A percentile compares a stretch with the other conserved stretches of the same genome.
Conservation (phyloP, 2,888 invertebrate genomes). For the Diploptera punctata region DNA sequence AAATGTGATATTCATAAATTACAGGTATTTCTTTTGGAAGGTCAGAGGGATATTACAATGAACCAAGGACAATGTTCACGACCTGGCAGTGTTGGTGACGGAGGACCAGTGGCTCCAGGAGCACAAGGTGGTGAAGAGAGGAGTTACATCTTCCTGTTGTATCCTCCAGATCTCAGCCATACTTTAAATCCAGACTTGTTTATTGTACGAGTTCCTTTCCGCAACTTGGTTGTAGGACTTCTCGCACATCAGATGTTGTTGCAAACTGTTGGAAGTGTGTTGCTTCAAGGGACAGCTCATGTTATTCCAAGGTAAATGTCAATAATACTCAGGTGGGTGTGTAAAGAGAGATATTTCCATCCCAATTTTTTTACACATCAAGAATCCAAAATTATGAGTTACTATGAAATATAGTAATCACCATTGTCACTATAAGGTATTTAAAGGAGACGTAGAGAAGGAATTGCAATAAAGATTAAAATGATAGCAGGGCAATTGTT, state of each 20-base stretch:
- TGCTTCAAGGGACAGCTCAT: slow-evolving; percentile 76
- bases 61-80: slow-evolving; percentile 26
- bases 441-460: too few species aligned
- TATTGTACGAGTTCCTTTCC: slow-evolving; percentile 85
- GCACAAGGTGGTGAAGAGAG: slow-evolving; percentile 70
- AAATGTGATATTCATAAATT: slow-evolving; percentile 18
- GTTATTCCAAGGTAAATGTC: slow-evolving; percentile 69
- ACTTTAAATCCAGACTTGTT: slow-evolving; percentile 69
- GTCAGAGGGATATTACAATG: slow-evolving; percentile 54
- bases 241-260: slow-evolving; percentile 92
- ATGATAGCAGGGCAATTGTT: too few species aligned
- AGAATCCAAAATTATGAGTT: too few species aligned
- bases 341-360: too few species aligned
- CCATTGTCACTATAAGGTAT: too few species aligned
- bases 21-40: slow-evolving; percentile 67
- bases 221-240: slow-evolving; percentile 86
- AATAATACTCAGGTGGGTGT: too few species aligned
- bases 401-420: too few species aligned
- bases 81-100: slow-evolving; percentile 42
- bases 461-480: too few species aligned
- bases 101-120: slow-evolving; percentile 40
- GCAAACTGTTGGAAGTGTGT: slow-evolving; percentile 86
- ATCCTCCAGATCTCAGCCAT: slow-evolving; percentile 73
- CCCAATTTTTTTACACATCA: too few species aligned
- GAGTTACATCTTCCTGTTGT: slow-evolving; percentile 87